Percentiles rank a stretch among this genome's conserved stretches.
Evolutionary conservation across 2,888 invertebrate genomes (phyloP).

Genomic region (Perizoma flavofasciatum): DNA sequence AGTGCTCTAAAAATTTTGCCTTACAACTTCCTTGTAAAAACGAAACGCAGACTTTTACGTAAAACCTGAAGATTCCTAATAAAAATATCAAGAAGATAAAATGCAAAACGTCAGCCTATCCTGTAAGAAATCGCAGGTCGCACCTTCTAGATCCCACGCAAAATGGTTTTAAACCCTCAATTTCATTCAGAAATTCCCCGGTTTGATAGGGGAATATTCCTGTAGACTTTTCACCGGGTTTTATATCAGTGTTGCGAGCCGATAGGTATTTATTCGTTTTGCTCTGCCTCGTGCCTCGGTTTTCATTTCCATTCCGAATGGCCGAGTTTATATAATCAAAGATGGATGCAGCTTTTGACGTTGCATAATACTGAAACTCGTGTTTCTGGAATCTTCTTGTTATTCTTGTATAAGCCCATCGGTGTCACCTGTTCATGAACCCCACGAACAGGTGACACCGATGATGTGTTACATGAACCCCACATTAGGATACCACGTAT

Average conservation of each 20-base stretch:
- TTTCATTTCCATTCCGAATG: conserved; percentile 17
- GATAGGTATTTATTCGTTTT: conserved; percentile 10
- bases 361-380: conserved; percentile 10
- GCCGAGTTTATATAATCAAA: conserved; percentile 11
- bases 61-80: conserved; percentile 1
- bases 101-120: conserved; percentile 3
- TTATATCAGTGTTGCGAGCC: conserved; percentile 5
- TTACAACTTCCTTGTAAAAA: too few species aligned
- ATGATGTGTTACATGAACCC: too few species aligned
- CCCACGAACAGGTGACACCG: too few species aligned
- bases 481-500: too few species aligned
- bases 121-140: conserved; percentile 10
- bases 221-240: conserved; percentile 8
- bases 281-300: conserved; percentile 8
- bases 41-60: too few species aligned
- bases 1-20: too few species aligned
- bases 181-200: conserved; percentile 13
- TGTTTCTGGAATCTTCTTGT: conserved; percentile 1
- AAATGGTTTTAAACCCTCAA: conserved; percentile 15
- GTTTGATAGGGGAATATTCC: conserved; percentile 2
- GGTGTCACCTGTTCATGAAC: too few species aligned
- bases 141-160: conserved; percentile 11
- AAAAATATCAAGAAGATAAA: conserved; percentile 10
- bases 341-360: neutral
- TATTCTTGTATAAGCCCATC: too few species aligned